Conservation (phyloP, 2,888 invertebrate species). For the Oscheius myriophilus region DNA sequence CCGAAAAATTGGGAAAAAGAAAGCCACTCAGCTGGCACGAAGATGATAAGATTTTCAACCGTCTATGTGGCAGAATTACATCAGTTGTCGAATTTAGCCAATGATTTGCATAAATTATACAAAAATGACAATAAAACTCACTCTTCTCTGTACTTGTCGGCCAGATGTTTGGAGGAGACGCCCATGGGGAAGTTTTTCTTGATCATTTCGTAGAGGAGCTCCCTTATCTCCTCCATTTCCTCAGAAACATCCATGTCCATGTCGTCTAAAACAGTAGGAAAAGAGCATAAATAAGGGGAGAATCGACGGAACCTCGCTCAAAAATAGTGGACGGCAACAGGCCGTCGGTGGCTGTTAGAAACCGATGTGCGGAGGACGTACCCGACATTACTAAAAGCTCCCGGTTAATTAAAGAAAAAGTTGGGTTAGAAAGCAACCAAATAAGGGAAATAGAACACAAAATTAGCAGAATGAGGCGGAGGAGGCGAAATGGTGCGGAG, state of each 20-base stretch:
- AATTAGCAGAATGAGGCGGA: background rate
- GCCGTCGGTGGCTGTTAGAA: conserved; percentile 35
- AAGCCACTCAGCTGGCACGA: too few relatives aligned
- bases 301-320: conserved; percentile 42
- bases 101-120: background rate
- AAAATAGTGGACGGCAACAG: conserved; percentile 54
- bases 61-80: too few relatives aligned
- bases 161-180: conserved; percentile 53
- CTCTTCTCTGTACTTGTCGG: conserved; percentile 59
- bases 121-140: conserved; percentile 31
- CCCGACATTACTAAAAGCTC: conserved; percentile 18
- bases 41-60: too few relatives aligned
- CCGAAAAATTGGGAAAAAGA: too few relatives aligned
- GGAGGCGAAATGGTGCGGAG: too few relatives aligned
- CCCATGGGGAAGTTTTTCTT: conserved; percentile 59
- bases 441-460: background rate
- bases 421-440: background rate
- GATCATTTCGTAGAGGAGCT: conserved; percentile 57
- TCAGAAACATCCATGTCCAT: conserved; percentile 60
- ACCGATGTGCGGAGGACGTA: conserved; percentile 30
- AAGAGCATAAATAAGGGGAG: background rate
- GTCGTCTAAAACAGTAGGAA: conserved; percentile 36
- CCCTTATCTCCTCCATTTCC: conserved; percentile 64
- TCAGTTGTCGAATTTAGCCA: too few relatives aligned
- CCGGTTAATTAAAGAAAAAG: background rate